phyloP scores from a whole-genome alignment of 2,113 vertebrate genomes.

The Phrynocephalus versicolor region DNA sequence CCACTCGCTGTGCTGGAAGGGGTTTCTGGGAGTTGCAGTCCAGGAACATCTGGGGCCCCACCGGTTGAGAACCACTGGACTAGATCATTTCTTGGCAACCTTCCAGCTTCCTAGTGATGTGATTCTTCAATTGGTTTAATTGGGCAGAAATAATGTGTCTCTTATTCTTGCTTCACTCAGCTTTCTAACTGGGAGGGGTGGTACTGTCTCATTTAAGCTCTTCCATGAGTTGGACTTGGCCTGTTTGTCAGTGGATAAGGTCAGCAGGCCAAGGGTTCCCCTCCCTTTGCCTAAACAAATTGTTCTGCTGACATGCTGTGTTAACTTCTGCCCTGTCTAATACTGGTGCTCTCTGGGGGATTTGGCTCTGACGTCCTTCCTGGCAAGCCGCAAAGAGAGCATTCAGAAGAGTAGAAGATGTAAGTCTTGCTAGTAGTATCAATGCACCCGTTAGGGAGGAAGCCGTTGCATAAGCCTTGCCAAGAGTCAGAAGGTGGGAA shows the following conservation, averaged over 20 bases:
- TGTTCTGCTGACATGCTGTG: too few relatives aligned
- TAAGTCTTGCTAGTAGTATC: not conserved
- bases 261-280: not conserved
- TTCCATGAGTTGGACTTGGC: not conserved
- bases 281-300: not conserved
- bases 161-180: not conserved
- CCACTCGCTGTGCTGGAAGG: too few relatives aligned
- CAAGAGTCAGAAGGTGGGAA: not conserved
- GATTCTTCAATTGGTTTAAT: too few relatives aligned
- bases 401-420: not conserved
- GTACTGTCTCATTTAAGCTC: too few relatives aligned
- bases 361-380: not conserved
- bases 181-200: too few relatives aligned
- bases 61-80: too few relatives aligned
- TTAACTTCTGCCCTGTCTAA: not conserved
- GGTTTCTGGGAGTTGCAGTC: too few relatives aligned
- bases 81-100: not conserved
- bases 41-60: too few relatives aligned
- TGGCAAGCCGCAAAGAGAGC: not conserved
- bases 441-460: not conserved
- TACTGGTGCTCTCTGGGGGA: not conserved
- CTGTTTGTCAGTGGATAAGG: too few relatives aligned
- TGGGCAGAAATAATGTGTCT: not conserved
- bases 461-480: not conserved
- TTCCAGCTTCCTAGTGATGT: not conserved